Evolutionary conservation across 2,888 invertebrate genomes (phyloP).

Genomic region (Papilio gigon): DNA sequence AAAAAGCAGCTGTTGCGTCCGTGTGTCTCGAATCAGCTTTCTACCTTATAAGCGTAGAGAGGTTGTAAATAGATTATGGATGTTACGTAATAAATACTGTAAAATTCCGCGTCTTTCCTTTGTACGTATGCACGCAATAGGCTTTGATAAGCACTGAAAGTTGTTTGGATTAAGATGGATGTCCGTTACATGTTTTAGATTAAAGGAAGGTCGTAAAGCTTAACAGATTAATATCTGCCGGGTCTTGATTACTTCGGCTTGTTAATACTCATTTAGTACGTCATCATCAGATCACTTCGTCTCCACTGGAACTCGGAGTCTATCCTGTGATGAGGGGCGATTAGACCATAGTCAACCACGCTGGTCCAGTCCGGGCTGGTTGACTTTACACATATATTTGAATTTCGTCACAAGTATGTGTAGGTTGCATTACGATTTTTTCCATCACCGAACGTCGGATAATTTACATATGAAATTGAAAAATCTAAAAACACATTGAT

Average conservation of each 20-base stretch:
- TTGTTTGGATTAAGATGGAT: constrained; percentile 45
- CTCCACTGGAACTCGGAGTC: no score
- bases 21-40: background rate
- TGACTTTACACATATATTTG: no score
- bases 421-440: no score
- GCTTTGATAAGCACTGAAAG: constrained; percentile 41
- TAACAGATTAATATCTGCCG: constrained; percentile 41
- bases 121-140: constrained; percentile 34
- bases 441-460: no score
- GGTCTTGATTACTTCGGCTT: constrained; percentile 30
- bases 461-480: no score
- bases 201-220: constrained; percentile 45
- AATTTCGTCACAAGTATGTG: no score
- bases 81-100: constrained; percentile 30
- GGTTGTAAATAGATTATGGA: constrained; percentile 10
- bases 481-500: no score
- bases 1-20: no score
- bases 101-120: constrained; percentile 37
- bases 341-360: no score
- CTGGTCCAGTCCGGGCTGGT: no score
- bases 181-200: constrained; percentile 40
- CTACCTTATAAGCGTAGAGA: background rate
- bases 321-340: no score
- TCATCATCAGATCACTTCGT: no score
- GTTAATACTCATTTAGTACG: background rate